Percentiles rank a stretch among this genome's conserved stretches.
Evolutionary conservation across 1,140 invertebrate genomes (phyloP).

Genomic region (Aethina tumida): DNA sequence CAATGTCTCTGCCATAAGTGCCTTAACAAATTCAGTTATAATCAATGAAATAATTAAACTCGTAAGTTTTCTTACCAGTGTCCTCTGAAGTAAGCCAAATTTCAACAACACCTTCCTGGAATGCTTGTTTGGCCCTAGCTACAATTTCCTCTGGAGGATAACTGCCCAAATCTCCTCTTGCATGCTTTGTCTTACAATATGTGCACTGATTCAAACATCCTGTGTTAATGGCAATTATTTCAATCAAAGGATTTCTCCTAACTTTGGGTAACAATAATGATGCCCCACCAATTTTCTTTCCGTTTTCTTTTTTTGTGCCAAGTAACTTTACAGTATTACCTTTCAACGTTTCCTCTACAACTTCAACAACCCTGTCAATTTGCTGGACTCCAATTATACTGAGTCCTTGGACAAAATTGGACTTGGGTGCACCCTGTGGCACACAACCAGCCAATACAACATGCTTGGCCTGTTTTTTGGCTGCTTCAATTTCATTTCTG

Average conservation of each 20-base stretch:
- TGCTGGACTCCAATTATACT: conserved; percentile 96
- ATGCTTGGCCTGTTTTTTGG: conserved; percentile 64
- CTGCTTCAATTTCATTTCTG: conserved; percentile 82
- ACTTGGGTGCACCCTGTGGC: conserved; percentile 75
- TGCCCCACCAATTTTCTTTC: conserved; percentile 80
- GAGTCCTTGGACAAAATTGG: conserved; percentile 65
- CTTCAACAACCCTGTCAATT: conserved; percentile 95
- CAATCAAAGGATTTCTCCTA: conserved; percentile 88
- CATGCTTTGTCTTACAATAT: conserved; percentile 98
- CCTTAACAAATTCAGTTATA: conserved; percentile 38
- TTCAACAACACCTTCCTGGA: conserved; percentile 87
- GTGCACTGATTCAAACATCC: conserved; percentile 98
- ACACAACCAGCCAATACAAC: conserved; percentile 95
- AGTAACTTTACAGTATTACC: conserved; percentile 77
- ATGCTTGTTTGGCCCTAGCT: conserved; percentile 70
- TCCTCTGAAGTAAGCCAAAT: conserved; percentile 99
- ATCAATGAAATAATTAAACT: conserved; percentile 1
- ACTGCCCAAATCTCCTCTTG: conserved; percentile 88
- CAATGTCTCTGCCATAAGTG: conserved; percentile 93
- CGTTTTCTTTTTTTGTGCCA: conserved; percentile 69
- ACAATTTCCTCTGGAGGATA: conserved; percentile 82
- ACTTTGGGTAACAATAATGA: conserved; percentile 85
- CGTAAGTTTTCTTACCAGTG: conserved; percentile 47
- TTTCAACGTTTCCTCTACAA: conserved; percentile 96
- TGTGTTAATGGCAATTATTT: conserved; percentile 97